A percentile compares a stretch with the other conserved stretches of the same genome.
phyloP scores from a whole-genome alignment of 2,113 vertebrate genomes.

The Athene cunicularia region DNA sequence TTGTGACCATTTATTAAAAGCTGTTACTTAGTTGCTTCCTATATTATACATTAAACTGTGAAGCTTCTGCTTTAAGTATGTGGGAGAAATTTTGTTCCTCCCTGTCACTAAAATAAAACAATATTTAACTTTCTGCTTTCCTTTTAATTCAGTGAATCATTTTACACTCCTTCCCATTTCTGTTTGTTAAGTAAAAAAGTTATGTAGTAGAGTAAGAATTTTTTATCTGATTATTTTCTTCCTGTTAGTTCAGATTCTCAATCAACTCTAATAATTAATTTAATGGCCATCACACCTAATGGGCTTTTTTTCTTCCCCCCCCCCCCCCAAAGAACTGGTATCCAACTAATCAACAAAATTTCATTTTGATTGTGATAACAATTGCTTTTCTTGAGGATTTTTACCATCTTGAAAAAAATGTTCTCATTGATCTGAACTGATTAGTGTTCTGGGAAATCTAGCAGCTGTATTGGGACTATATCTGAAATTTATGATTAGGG shows the following conservation, averaged over 20 bases:
- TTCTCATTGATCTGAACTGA: not conserved
- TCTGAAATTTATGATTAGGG: not conserved
- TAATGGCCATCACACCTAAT: not conserved
- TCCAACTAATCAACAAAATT: not conserved
- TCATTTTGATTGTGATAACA: not conserved
- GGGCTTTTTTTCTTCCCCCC: not conserved
- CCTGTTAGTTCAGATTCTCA: not conserved
- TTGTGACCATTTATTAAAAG: not conserved
- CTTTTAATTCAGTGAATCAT: not conserved
- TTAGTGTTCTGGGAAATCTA: not conserved
- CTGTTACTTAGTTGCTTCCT: not conserved
- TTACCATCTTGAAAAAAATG: not conserved
- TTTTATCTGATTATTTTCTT: not conserved
- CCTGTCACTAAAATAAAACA: not conserved
- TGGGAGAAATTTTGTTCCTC: not conserved
- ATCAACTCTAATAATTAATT: not conserved
- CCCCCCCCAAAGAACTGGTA: not conserved
- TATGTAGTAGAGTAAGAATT: not conserved
- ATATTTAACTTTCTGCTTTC: not conserved
- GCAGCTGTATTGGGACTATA: not conserved
- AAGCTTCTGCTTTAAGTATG: not conserved
- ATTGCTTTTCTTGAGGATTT: not conserved
- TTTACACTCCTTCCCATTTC: not conserved
- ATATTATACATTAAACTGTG: not conserved
- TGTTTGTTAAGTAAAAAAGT: not conserved